Evolutionary conservation across 2,888 invertebrate genomes (phyloP).

Genomic region (Aphodius sticticus): DNA sequence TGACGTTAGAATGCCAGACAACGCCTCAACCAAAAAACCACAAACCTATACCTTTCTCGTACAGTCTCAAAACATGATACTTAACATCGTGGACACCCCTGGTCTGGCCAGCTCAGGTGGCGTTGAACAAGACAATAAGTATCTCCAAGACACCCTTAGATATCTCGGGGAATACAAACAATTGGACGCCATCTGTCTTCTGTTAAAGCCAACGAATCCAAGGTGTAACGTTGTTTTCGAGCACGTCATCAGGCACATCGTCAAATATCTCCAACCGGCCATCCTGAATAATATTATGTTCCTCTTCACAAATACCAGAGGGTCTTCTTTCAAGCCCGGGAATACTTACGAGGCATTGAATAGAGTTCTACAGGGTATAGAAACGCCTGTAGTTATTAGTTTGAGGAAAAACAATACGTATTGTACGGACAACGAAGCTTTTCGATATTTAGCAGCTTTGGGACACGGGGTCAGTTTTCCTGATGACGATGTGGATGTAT

Average conservation of each 20-base stretch:
- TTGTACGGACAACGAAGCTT: slow-evolving; percentile 55
- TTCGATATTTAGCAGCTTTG: slow-evolving; percentile 50
- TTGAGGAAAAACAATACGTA: slow-evolving; percentile 50
- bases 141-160: slow-evolving; percentile 45
- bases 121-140: slow-evolving; percentile 42
- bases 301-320: slow-evolving; percentile 52
- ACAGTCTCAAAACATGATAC: slow-evolving; percentile 38
- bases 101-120: slow-evolving; percentile 49
- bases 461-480: slow-evolving; percentile 44
- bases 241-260: slow-evolving; percentile 52
- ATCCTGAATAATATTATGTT: slow-evolving; percentile 53
- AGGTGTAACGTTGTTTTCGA: slow-evolving; percentile 51
- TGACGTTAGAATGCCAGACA: slow-evolving; percentile 5
- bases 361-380: slow-evolving; percentile 46
- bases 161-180: slow-evolving; percentile 51
- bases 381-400: slow-evolving; percentile 45
- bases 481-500: slow-evolving; percentile 38
- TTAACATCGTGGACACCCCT: slow-evolving; percentile 53
- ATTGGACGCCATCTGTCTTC: slow-evolving; percentile 52
- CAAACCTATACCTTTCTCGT: slow-evolving; percentile 23
- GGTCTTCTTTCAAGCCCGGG: slow-evolving; percentile 50
- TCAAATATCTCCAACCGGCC: slow-evolving; percentile 52
- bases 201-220: slow-evolving; percentile 51
- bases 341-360: slow-evolving; percentile 48
- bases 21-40: slow-evolving; percentile 28